Conservation (phyloP, 2,888 invertebrate species). For the Eremobia ochroleuca region DNA sequence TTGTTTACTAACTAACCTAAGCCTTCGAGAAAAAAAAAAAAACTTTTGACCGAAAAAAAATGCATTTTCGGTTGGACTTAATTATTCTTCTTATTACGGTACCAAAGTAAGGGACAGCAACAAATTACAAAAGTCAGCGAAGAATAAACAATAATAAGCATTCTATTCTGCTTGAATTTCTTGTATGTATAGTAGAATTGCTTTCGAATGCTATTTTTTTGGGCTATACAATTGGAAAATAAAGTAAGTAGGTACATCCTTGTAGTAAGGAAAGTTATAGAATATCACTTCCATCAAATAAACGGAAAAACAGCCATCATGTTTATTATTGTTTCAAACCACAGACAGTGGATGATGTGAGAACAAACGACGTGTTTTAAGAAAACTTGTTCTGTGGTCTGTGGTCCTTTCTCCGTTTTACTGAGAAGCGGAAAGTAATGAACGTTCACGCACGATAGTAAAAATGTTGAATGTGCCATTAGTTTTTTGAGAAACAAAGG, state of each 20-base stretch:
- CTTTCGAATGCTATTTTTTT: background rate
- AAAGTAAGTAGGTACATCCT: background rate
- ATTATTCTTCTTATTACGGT: too few relatives aligned
- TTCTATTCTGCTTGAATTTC: too few relatives aligned
- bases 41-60: background rate
- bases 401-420: constrained; percentile 18
- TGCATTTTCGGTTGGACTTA: background rate
- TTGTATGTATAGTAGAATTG: too few relatives aligned
- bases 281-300: constrained; percentile 2
- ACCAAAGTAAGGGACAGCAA: background rate
- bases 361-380: constrained; percentile 17
- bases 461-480: background rate
- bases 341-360: constrained; percentile 29
- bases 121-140: background rate
- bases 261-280: background rate
- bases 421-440: constrained; percentile 5
- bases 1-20: background rate
- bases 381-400: constrained; percentile 31
- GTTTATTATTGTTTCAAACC: constrained; percentile 33
- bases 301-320: constrained; percentile 14
- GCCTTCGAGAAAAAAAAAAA: background rate
- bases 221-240: background rate
- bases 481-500: background rate
- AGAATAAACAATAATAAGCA: background rate
- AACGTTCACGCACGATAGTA: background rate